Evolutionary conservation across 2,113 vertebrate genomes (phyloP).

Genomic region (Gavia stellata): DNA sequence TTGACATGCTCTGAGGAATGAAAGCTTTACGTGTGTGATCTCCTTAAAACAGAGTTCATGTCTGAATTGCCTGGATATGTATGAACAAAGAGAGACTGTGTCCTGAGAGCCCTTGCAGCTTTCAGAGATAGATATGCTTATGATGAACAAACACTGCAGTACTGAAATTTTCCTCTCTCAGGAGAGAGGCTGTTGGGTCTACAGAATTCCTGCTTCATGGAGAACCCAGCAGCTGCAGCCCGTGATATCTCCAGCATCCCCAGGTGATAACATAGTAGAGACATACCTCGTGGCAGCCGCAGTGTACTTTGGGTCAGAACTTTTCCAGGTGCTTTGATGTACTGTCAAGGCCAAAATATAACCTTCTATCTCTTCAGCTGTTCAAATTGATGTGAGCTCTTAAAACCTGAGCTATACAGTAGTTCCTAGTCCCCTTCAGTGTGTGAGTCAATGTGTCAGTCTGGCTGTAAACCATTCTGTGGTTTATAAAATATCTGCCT

Average conservation of each 20-base stretch:
- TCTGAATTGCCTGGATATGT: not conserved
- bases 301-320: not conserved
- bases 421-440: not conserved
- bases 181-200: not conserved
- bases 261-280: too few species aligned
- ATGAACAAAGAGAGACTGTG: not conserved
- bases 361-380: not conserved
- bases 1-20: not conserved
- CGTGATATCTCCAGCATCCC: not conserved
- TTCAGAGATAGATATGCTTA: not conserved
- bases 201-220: not conserved
- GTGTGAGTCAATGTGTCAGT: not conserved
- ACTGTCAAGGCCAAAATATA: not conserved
- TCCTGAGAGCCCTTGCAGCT: not conserved
- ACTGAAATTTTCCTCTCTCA: not conserved
- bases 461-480: not conserved
- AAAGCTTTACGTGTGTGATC: slow-evolving; percentile 23
- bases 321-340: not conserved
- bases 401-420: not conserved
- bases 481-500: not conserved
- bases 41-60: not conserved
- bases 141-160: not conserved
- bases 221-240: not conserved
- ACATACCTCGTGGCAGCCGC: accelerated
- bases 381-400: not conserved